Base-by-base conservation (phyloP, 2,113 vertebrate genomes). In the Sander lucioperca region DNA sequence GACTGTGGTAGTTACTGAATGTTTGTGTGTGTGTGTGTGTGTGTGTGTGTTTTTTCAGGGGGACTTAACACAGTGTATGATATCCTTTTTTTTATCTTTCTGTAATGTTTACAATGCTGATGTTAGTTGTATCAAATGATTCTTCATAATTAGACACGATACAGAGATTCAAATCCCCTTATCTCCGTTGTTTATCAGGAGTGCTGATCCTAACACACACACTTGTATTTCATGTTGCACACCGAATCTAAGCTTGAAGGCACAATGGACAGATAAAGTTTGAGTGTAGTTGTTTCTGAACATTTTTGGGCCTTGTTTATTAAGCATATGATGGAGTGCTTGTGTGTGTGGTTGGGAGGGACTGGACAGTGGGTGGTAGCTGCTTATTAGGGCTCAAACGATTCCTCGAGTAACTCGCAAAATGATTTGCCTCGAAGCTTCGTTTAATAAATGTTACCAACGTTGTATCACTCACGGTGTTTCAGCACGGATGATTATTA, bases 61-160 rank as follows among this genome's bases (percentile, higher is more conserved):
- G 80, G 85, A 90, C 79, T 80, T 73, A 90, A 86, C 86, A 86
- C 79, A 78, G 80, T 84, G 85, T 90, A 87, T 90, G 88, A 84
- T 90, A 81, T 88, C 86, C 79, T 90, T 80, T 74, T 80, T 74
- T 86, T 86, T 86, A 86, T 91, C 84, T 89, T 59, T 86, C 64
- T 45, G 74, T 84, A 84, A 87, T 94, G 87, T 93, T 92, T 89
- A 90, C 90, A 89, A 79, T 86, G 89, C 89, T 92, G 93, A 92
- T 90, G 85, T 92, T 87, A 86, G 87, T 86, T 89, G 74, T 74
- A 84, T 89, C 76, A 83, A 91, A 92, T 91, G 74, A 91, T 91
- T 88, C 82, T 58, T 90, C 88, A 88, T 92, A 92, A 94, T 93
- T 93, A 92, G 79, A 88, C 79, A 79, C 84, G 57, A 89, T 70